These are phyloP conservation scores for Conomelus anceps DNA, from an alignment of 2,888 invertebrate species.

Conservation along the genomic window DNA sequence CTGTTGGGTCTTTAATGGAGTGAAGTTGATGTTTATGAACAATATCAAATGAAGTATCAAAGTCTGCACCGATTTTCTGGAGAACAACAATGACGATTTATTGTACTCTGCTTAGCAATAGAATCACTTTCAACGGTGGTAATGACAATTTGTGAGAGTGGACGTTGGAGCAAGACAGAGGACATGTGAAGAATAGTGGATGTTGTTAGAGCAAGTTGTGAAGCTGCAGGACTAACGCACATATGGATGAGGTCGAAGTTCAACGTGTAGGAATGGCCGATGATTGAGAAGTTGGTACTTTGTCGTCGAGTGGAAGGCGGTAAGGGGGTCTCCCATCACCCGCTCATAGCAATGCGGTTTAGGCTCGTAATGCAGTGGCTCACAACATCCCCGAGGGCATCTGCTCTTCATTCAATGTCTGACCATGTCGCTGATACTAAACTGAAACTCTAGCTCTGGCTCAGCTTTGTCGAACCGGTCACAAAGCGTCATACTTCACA, in stretches of 20 bases:
- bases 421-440: background rate
- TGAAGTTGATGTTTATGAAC: too few relatives aligned
- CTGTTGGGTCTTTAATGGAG: too few relatives aligned
- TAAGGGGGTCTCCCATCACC: background rate
- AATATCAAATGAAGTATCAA: too few relatives aligned
- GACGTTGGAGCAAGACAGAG: background rate
- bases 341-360: background rate
- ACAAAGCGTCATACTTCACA: background rate
- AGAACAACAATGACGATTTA: background rate
- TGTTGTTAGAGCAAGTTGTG: background rate
- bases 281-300: background rate
- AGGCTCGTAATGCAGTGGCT: background rate
- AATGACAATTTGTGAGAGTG: background rate
- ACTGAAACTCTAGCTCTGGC: background rate
- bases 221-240: background rate
- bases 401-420: background rate
- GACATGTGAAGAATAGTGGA: background rate
- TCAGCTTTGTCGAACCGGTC: background rate
- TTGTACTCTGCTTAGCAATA: background rate
- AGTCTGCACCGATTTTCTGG: background rate
- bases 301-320: background rate
- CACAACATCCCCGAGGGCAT: background rate
- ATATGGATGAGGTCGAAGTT: background rate
- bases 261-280: background rate
- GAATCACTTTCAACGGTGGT: background rate